phyloP scores from a whole-genome alignment of 2,888 invertebrate species.

The Microctonus hyperodae region DNA sequence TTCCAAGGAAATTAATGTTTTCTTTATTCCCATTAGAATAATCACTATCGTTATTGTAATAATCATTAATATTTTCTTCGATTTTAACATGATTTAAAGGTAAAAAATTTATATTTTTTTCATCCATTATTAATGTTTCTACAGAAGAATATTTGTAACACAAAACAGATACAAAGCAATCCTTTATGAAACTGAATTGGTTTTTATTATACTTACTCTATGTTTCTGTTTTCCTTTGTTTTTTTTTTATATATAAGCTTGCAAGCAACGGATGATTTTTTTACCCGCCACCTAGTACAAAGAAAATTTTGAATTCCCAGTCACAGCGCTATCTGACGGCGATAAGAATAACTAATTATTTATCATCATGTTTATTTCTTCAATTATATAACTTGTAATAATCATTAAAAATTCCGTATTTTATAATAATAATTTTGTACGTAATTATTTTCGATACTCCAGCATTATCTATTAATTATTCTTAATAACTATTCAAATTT shows the following conservation, averaged over 20 bases:
- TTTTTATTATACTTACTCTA: not conserved
- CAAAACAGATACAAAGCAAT: not conserved
- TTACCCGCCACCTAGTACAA: not conserved
- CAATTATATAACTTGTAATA: too few species aligned
- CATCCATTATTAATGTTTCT: not conserved
- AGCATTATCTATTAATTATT: too few species aligned
- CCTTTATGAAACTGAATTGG: not conserved
- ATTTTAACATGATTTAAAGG: not conserved
- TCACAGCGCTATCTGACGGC: not conserved
- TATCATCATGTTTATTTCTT: too few species aligned
- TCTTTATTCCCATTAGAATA: not conserved
- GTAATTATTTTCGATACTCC: too few species aligned
- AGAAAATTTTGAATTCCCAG: not conserved
- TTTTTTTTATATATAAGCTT: not conserved
- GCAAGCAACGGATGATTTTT: not conserved
- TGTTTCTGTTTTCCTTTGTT: not conserved
- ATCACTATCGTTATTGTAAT: conserved; percentile 24
- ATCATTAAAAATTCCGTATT: too few species aligned
- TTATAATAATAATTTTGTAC: too few species aligned
- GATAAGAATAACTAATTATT: not conserved
- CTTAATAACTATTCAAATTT: too few species aligned
- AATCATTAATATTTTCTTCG: conserved; percentile 19
- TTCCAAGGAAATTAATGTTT: not conserved
- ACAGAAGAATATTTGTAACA: not conserved
- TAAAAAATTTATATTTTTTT: not conserved